phyloP scores from a whole-genome alignment of 2,113 vertebrate genomes.

The Charadrius vociferus region DNA sequence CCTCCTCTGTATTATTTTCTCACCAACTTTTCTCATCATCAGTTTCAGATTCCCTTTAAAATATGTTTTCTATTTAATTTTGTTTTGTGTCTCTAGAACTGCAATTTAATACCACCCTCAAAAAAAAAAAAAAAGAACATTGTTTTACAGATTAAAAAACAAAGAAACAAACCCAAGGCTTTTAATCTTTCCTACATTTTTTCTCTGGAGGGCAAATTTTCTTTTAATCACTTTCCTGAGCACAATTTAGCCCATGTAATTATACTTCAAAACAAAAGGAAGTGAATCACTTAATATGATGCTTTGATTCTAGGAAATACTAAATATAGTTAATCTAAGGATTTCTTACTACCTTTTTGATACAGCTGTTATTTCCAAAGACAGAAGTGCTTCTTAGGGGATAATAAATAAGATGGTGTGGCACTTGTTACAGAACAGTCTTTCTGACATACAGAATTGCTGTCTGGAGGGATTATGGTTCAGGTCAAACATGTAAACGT shows the following conservation, averaged over 20 bases:
- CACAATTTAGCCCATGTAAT: constrained; percentile 25
- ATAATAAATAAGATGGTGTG: background rate
- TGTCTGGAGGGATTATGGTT: background rate
- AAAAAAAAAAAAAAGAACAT: background rate
- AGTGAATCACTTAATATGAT: background rate
- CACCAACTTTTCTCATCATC: background rate
- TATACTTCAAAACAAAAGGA: constrained; percentile 56
- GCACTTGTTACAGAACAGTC: background rate
- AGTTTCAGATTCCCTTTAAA: background rate
- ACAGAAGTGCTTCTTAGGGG: background rate
- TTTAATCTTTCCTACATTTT: constrained; percentile 19
- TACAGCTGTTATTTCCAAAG: background rate
- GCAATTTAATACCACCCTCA: background rate
- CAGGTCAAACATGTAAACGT: background rate
- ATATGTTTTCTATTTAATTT: background rate
- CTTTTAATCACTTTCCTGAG: constrained; percentile 49
- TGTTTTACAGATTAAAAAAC: background rate
- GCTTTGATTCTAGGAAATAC: constrained; percentile 43
- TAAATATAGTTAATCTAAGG: constrained; percentile 16
- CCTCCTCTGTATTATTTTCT: background rate
- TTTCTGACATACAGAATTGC: background rate
- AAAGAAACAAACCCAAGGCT: background rate
- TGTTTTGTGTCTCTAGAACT: background rate
- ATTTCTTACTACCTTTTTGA: background rate
- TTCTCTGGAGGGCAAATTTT: constrained; percentile 19